Percentiles rank a stretch among this genome's conserved stretches.
phyloP scores from a whole-genome alignment of 2,113 vertebrate genomes.

The Ailuropoda melanoleuca region DNA sequence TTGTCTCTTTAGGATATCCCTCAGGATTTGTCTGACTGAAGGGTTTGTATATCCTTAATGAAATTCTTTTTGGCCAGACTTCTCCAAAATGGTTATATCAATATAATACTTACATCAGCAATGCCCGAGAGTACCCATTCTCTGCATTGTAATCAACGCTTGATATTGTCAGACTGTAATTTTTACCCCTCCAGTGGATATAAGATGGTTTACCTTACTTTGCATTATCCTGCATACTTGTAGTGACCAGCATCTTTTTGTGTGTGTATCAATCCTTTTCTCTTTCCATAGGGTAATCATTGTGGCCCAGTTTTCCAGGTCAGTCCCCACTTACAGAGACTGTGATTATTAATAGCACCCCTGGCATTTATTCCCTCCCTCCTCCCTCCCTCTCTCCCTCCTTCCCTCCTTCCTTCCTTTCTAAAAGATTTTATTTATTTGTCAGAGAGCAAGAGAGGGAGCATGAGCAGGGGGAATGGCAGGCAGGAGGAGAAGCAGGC shows the following conservation, averaged over 20 bases:
- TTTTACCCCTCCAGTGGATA: not conserved
- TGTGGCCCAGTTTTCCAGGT: not conserved
- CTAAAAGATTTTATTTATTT: too few species aligned
- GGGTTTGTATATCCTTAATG: not conserved
- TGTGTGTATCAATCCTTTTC: not conserved
- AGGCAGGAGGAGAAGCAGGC: too few species aligned
- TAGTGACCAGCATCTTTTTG: not conserved
- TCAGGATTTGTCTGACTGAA: not conserved
- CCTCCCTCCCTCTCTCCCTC: too few species aligned
- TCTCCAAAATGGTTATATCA: not conserved
- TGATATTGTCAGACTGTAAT: not conserved
- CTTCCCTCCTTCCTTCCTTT: too few species aligned
- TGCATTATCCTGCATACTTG: not conserved
- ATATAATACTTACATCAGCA: not conserved
- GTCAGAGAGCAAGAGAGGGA: too few species aligned
- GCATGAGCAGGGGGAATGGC: too few species aligned
- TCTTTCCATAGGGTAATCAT: not conserved
- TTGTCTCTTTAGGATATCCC: not conserved
- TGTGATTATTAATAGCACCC: not conserved
- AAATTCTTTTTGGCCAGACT: not conserved
- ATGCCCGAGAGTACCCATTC: too few species aligned
- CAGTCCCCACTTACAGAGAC: not conserved
- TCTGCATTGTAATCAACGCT: not conserved
- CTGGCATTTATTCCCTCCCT: not conserved
- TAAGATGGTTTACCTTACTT: not conserved